Percentiles rank a stretch among this genome's conserved stretches.
phyloP scores from a whole-genome alignment of 2,113 vertebrate genomes.

The Eclectus roratus region DNA sequence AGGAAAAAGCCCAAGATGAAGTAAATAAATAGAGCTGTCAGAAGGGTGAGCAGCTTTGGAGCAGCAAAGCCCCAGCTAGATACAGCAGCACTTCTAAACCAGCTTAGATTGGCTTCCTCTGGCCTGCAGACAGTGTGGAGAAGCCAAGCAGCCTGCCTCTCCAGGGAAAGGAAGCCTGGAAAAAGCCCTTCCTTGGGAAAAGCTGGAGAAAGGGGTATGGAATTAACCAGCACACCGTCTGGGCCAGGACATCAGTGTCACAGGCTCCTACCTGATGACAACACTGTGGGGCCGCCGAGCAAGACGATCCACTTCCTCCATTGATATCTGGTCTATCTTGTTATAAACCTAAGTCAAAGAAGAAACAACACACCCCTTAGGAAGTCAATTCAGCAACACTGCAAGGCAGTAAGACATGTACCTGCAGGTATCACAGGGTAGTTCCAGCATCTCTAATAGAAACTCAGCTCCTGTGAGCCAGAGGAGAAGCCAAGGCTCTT shows the following conservation, averaged over 20 bases:
- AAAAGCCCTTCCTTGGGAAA: neutral
- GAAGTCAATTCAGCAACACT: neutral
- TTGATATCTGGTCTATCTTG: constrained; percentile 98
- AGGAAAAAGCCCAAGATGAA: neutral
- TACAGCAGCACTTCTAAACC: neutral
- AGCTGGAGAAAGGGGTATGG: neutral
- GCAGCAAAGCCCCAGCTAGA: neutral
- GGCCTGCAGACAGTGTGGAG: neutral
- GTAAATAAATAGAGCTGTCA: neutral
- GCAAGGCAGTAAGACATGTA: accelerated
- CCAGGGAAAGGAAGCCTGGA: neutral
- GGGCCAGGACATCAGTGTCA: accelerated
- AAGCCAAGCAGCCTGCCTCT: neutral
- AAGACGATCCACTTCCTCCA: constrained; percentile 95
- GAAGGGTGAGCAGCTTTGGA: neutral
- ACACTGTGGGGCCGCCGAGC: constrained; percentile 89
- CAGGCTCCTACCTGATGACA: constrained; percentile 87
- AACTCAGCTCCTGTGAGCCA: neutral
- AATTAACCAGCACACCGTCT: neutral
- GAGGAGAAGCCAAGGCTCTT: neutral
- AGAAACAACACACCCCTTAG: neutral
- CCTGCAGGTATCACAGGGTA: neutral
- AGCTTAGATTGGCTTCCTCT: neutral
- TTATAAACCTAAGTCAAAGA: constrained; percentile 89
- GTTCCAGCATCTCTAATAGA: neutral